Evolutionary conservation across 2,888 invertebrate species (phyloP).

Genomic region (Leptopilina syphax): DNA sequence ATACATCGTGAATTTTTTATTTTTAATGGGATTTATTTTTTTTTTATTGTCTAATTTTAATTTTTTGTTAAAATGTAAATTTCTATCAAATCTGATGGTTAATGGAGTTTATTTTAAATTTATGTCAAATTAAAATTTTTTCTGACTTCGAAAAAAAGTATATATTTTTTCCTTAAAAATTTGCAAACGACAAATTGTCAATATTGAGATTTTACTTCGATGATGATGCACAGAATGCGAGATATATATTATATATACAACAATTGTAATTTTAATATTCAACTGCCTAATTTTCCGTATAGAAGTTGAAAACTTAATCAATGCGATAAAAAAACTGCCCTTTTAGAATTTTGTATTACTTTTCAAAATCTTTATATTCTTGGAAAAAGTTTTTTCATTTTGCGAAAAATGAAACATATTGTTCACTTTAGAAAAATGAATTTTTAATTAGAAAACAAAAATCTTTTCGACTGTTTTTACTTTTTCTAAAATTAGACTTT

Average conservation of each 20-base stretch:
- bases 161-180: not conserved
- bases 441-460: not conserved
- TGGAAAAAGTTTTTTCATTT: conserved; percentile 15
- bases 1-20: not conserved
- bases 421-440: not conserved
- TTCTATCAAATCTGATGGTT: too few species aligned
- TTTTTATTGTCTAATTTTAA: conserved; percentile 32
- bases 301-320: not conserved
- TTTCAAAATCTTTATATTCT: not conserved
- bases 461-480: not conserved
- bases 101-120: not conserved
- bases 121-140: not conserved
- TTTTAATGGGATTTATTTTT: conserved; percentile 6
- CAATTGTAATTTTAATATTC: conserved; percentile 33
- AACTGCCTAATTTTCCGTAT: conserved; percentile 26
- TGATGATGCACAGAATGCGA: conserved; percentile 13
- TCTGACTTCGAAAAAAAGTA: not conserved
- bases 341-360: conserved; percentile 10
- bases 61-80: conserved; percentile 1
- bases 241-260: not conserved
- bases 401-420: not conserved
- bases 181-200: not conserved
- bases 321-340: not conserved
- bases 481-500: conserved; percentile 1
- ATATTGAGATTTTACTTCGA: not conserved